These are phyloP conservation scores for Salvelinus sp. DNA, from an alignment of 2,113 vertebrate species.

Conservation along the genomic window DNA sequence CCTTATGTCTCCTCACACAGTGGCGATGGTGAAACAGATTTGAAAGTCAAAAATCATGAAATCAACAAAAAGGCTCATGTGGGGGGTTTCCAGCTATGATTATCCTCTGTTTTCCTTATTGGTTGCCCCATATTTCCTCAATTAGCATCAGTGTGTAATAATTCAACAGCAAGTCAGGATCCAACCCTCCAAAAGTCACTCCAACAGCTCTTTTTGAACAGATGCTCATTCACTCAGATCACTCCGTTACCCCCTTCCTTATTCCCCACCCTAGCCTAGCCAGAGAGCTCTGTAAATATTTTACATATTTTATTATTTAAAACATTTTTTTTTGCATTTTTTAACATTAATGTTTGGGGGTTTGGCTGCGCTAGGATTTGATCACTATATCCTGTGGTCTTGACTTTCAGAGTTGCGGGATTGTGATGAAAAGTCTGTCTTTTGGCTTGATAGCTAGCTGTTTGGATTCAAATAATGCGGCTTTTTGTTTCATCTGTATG, in stretches of 20 bases:
- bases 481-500: no score
- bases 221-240: constrained; percentile 2
- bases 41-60: neutral
- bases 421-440: no score
- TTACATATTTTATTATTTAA: neutral
- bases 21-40: neutral
- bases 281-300: neutral
- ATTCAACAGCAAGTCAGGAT: neutral
- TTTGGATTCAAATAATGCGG: no score
- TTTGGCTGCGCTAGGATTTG: no score
- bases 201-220: neutral
- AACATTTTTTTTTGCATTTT: neutral
- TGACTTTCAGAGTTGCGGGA: no score
- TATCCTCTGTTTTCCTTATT: neutral
- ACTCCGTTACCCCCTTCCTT: neutral
- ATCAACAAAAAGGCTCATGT: constrained; percentile 50
- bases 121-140: neutral
- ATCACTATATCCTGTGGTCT: no score
- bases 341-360: neutral
- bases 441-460: no score
- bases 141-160: neutral
- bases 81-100: neutral
- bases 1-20: neutral
- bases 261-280: neutral
- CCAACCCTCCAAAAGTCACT: neutral